Conservation (phyloP, 2,797 vertebrate genomes). For the Halcyon smyrnensis region DNA sequence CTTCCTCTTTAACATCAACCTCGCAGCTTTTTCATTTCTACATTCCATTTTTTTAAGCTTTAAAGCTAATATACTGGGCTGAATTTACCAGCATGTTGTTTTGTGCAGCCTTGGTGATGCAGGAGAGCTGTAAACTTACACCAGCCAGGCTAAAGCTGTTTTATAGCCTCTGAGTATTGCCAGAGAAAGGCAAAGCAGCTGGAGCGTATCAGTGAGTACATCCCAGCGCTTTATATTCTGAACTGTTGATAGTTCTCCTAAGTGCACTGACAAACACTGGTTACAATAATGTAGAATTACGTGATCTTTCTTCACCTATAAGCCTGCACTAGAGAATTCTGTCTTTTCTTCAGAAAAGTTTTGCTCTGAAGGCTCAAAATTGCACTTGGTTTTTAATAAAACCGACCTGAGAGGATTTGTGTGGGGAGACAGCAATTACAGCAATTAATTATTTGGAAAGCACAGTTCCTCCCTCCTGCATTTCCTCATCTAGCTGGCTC, state of each 20-base stretch:
- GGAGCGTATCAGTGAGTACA: neutral
- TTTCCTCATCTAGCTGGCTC: neutral
- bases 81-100: neutral
- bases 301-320: neutral
- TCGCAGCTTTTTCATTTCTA: neutral
- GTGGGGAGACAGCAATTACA: neutral
- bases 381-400: neutral
- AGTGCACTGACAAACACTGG: neutral
- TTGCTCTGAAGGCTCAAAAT: neutral
- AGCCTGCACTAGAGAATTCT: neutral
- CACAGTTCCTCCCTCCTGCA: neutral
- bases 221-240: neutral
- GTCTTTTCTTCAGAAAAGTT: neutral
- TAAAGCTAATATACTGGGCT: neutral
- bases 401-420: neutral
- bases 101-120: neutral
- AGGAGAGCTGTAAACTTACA: neutral
- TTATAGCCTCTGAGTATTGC: neutral
- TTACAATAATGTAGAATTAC: neutral
- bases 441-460: conserved; percentile 34
- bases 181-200: neutral
- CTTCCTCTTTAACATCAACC: neutral
- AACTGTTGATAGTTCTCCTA: neutral
- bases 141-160: neutral
- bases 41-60: neutral